Evolutionary conservation across 2,797 vertebrate species (phyloP).

Genomic region (Emydoidea blandingii): DNA sequence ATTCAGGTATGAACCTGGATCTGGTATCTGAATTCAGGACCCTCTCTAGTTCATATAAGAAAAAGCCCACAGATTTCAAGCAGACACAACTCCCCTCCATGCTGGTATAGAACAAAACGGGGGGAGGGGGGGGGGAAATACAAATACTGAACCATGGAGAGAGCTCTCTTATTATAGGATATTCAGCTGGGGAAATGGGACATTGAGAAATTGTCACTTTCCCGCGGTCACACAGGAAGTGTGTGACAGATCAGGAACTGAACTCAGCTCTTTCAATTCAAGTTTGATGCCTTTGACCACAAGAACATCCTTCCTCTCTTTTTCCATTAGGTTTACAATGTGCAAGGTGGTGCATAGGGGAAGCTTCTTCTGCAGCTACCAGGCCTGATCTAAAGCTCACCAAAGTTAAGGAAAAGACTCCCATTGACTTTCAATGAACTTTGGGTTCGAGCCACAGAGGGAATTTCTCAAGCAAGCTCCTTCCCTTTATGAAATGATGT

Average conservation of each 20-base stretch:
- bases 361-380: not conserved
- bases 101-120: not conserved
- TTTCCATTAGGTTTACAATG: not conserved
- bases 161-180: not conserved
- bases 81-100: not conserved
- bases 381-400: not conserved
- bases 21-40: not conserved
- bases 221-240: not conserved
- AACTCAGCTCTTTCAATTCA: not conserved
- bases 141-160: not conserved
- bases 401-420: not conserved
- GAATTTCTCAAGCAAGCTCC: not conserved
- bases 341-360: not conserved
- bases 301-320: not conserved
- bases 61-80: not conserved
- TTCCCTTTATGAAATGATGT: not conserved
- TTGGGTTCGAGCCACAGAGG: rapidly evolving
- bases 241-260: not conserved
- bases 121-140: not conserved
- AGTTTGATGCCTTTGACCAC: not conserved
- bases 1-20: not conserved
- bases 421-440: rapidly evolving
- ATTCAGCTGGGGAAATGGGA: not conserved
- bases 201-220: not conserved
- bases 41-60: not conserved